phyloP scores from a whole-genome alignment of 2,797 vertebrate species.

The Nannoperca obscura region DNA sequence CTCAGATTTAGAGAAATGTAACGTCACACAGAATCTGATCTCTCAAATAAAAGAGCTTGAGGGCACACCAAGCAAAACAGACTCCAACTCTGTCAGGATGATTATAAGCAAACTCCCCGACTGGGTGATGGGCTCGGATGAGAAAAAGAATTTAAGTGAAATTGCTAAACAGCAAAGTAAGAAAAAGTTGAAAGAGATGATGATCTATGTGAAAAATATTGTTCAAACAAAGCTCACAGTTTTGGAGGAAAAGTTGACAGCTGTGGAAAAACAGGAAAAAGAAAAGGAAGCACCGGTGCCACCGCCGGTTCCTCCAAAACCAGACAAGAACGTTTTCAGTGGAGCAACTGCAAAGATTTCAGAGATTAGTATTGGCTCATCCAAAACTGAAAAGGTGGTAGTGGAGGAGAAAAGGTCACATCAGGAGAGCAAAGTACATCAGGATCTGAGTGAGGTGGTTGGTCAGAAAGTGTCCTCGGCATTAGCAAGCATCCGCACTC shows the following conservation, averaged over 20 bases:
- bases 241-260: slow-evolving; percentile 78
- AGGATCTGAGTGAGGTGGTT: slow-evolving; percentile 72
- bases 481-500: slow-evolving; percentile 85
- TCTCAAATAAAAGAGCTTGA: slow-evolving; percentile 88
- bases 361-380: slow-evolving; percentile 79
- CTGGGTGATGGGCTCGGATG: slow-evolving; percentile 87
- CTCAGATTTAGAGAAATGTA: slow-evolving; percentile 84
- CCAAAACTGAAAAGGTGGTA: slow-evolving; percentile 79
- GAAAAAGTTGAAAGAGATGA: slow-evolving; percentile 89
- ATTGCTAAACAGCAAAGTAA: slow-evolving; percentile 84
- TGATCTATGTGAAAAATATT: slow-evolving; percentile 84
- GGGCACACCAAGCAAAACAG: slow-evolving; percentile 81
- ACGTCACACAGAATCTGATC: slow-evolving; percentile 85
- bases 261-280: slow-evolving; percentile 67
- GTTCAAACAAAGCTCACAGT: slow-evolving; percentile 83
- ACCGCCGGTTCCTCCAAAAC: slow-evolving; percentile 50
- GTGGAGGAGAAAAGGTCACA: slow-evolving; percentile 72
- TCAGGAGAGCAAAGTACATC: slow-evolving; percentile 65
- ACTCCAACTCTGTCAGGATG: slow-evolving; percentile 82
- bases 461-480: slow-evolving; percentile 83
- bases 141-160: slow-evolving; percentile 80
- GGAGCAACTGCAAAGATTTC: slow-evolving; percentile 77
- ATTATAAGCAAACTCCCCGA: slow-evolving; percentile 86
- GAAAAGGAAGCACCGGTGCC: slow-evolving; percentile 26
- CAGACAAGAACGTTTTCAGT: slow-evolving; percentile 69